Base-by-base conservation (phyloP, 1,140 invertebrate genomes). In the Phortica variegata region DNA sequence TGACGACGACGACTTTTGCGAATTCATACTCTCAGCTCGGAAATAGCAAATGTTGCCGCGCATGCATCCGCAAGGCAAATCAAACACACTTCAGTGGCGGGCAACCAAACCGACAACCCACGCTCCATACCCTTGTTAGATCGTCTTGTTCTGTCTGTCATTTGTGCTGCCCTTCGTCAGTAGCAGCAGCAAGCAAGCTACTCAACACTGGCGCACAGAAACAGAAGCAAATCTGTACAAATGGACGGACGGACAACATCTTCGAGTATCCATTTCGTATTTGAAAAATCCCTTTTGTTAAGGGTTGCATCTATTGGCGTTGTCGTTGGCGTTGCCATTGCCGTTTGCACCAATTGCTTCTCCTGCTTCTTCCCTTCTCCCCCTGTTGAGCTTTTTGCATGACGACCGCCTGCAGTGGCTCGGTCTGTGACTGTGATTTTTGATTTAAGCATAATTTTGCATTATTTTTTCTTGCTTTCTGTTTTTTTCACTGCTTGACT, bases 361-460 rank as follows among this genome's bases (percentile, higher is more conserved):
- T 17, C 38, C 40, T 21, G 31, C 29, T 29, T 16, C 45, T 23
- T 20, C 20, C n/a, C 12, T 20, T 9, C n/a, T 10, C 32, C 5
- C 9, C 3, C 41, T 8, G n/a, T 31, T 23, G 29, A 23, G 49
- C 34, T 21, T 31, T 32, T 46, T 44, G 23, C 36, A 3, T 43
- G 16, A 9, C 23, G 54, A 48, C 42, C 49, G 55, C 56, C 56
- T 52, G 56, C 56, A 58, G 56, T 53, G 56, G 40, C 33, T 23
- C 26, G 17, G 18, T 21, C 56, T 56, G 44, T 56, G 42, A 60
- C 60, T 63, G 52, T 68, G 63, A 68, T 68, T 68, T 68, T 68
- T 68, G 63, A 68, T 68, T 68, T 68, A 68, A 68, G 63, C 63
- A 68, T 68, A 68, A 68, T 68, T 68, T 68, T 43, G 63, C 63